A percentile compares a stretch with the other conserved stretches of the same genome.
phyloP scores from a whole-genome alignment of 1,140 invertebrate species.

The Drosophila triauraria region DNA sequence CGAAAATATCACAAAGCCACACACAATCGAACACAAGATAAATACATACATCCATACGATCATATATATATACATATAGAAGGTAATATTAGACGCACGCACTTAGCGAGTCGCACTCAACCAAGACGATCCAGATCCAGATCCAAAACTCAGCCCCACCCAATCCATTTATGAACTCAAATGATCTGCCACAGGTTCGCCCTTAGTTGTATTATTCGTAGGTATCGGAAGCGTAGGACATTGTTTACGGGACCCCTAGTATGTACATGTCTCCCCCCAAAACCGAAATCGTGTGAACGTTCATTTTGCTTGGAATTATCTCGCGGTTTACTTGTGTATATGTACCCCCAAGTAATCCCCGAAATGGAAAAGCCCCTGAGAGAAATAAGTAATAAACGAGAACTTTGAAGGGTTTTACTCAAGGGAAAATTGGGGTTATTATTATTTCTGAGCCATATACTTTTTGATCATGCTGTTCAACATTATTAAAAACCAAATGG shows the following conservation, averaged over 20 bases:
- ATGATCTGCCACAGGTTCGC: constrained; percentile 13
- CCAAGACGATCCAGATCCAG: constrained; percentile 26
- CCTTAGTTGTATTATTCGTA: constrained; percentile 45
- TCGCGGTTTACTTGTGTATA: constrained; percentile 26
- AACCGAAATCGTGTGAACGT: constrained; percentile 5
- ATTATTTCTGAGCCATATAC: too few species aligned
- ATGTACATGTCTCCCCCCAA: constrained; percentile 16
- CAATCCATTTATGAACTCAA: constrained; percentile 10
- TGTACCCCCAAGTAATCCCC: constrained; percentile 19
- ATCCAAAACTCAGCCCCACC: constrained; percentile 33
- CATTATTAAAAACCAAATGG: too few species aligned
- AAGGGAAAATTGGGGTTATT: neutral
- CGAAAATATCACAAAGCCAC: constrained; percentile 39
- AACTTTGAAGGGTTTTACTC: neutral
- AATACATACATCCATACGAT: constrained; percentile 40
- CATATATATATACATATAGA: constrained; percentile 31
- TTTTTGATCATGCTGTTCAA: too few species aligned
- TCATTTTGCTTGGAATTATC: constrained; percentile 44
- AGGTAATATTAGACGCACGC: constrained; percentile 65
- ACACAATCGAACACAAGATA: constrained; percentile 47
- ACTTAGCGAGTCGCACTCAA: constrained; percentile 63
- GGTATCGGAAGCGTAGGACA: constrained; percentile 25
- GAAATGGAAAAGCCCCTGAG: constrained; percentile 18
- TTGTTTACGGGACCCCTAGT: constrained; percentile 48
- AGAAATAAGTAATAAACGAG: constrained; percentile 37